Evolutionary conservation across 2,888 invertebrate species (phyloP).

Genomic region (Microctonus brassicae): DNA sequence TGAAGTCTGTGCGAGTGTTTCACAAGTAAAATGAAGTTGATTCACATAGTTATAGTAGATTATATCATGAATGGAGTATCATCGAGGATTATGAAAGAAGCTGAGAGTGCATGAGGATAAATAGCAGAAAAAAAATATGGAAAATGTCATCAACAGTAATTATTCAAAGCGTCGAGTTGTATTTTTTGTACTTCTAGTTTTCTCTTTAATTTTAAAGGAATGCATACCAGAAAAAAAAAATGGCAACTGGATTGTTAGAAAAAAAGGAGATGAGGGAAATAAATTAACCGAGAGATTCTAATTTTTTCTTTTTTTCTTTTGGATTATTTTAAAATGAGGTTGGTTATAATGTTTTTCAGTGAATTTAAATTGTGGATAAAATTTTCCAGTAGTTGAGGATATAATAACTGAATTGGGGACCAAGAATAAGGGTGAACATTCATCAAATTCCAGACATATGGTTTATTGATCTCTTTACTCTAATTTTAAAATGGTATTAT

Average conservation of each 20-base stretch:
- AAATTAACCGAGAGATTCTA: background rate
- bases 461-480: too few relatives aligned
- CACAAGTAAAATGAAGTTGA: background rate
- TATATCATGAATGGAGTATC: background rate
- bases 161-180: conserved; percentile 35
- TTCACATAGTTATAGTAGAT: background rate
- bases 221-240: conserved; percentile 10
- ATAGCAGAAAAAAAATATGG: background rate
- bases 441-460: too few relatives aligned
- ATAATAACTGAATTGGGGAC: too few relatives aligned
- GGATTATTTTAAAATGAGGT: too few relatives aligned
- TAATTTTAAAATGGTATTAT: too few relatives aligned
- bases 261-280: too few relatives aligned
- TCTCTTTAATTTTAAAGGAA: conserved; percentile 9
- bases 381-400: too few relatives aligned
- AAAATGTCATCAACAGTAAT: conserved; percentile 25
- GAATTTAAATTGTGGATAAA: too few relatives aligned
- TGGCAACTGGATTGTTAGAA: conserved; percentile 12
- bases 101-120: background rate
- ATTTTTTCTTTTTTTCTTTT: conserved; percentile 12
- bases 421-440: too few relatives aligned
- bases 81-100: too few relatives aligned
- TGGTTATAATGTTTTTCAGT: too few relatives aligned
- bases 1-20: background rate
- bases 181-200: too few relatives aligned